Evolutionary conservation across 2,113 vertebrate species (phyloP), one percentile per base, ranked within the genome.

Genomic region (Eclectus roratus): DNA sequence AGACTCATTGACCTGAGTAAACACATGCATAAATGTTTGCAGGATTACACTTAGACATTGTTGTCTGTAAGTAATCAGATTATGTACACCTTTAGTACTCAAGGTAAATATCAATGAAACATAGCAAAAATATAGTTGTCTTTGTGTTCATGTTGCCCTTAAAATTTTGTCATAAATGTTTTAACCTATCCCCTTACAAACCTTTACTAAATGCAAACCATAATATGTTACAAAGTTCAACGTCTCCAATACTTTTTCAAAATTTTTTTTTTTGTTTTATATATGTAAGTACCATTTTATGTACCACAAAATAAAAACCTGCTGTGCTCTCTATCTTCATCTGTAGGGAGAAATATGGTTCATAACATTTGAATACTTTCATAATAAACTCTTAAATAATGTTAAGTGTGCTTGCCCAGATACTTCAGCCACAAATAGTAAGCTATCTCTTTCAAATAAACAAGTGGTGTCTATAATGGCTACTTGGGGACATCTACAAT

Each of bases 301-400:
- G 15, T 64, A 41, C 66, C n/a, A 69, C 6, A 61, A 63, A 69
- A 6, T 10, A 66, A 79, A 96, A 95, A 63, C 8, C 7, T 90
- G 2, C 10, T 68, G 5, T 47, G 20, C 19, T 76, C 3, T 89
- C n/a, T 8, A 29, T 74, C 41, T 88, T 83, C 17, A 37, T n/a
- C 53, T 83, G 4, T 28, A 53, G 53, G 55, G n/a, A 80, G 31
- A 85, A 90, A 73, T 63, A 69, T n/a, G 33, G 6, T 89, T 92
- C 33, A 39, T 56, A 66, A 12, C 41, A 41, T 31, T 92, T 71
- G 17, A 80, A 70, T 83, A 63, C 8, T 74, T 96, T 90, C 52
- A 76, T 93, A 92, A 92, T 94, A 93, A 95, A 78, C 90, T 92
- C 64, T 90, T 88, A 82, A 7, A 56, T 80, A n/a, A 31, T 80